Percentiles rank a stretch among this genome's conserved stretches.
phyloP scores from a whole-genome alignment of 2,113 vertebrate genomes.

The Laticauda colubrina region DNA sequence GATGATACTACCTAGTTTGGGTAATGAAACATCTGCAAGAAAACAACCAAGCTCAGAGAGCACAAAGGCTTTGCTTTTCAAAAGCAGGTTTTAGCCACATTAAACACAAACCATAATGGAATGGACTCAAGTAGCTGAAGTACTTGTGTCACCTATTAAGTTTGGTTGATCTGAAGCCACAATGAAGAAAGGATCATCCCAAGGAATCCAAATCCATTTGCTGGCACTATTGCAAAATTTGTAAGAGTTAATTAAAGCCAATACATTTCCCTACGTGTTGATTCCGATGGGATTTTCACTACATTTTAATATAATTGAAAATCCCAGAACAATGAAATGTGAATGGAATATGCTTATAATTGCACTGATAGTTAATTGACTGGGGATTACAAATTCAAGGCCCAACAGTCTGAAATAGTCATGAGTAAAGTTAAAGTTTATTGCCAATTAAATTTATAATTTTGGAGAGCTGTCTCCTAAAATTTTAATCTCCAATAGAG shows the following conservation, averaged over 20 bases:
- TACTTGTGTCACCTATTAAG: not conserved
- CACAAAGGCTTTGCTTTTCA: not conserved
- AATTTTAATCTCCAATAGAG: not conserved
- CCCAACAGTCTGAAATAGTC: slow-evolving; percentile 13
- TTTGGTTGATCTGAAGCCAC: not conserved
- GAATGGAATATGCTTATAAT: not conserved
- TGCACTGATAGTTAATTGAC: not conserved
- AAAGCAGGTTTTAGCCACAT: not conserved
- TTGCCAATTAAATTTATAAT: slow-evolving; percentile 29
- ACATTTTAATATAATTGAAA: not conserved
- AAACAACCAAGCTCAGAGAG: not conserved
- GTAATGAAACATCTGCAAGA: not conserved
- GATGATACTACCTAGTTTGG: not conserved
- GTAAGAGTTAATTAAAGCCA: not conserved
- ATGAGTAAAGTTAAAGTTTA: slow-evolving; percentile 28
- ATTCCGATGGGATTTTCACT: not conserved
- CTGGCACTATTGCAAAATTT: not conserved
- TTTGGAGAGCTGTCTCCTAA: slow-evolving; percentile 11
- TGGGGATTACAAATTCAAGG: slow-evolving; percentile 1
- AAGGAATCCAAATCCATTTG: not conserved
- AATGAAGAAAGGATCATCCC: not conserved
- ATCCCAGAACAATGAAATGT: not conserved
- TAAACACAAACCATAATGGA: not conserved
- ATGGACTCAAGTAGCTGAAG: not conserved
- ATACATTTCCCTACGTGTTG: not conserved